Base-by-base conservation (phyloP, 2,888 invertebrate genomes). In the Mantis religiosa region DNA sequence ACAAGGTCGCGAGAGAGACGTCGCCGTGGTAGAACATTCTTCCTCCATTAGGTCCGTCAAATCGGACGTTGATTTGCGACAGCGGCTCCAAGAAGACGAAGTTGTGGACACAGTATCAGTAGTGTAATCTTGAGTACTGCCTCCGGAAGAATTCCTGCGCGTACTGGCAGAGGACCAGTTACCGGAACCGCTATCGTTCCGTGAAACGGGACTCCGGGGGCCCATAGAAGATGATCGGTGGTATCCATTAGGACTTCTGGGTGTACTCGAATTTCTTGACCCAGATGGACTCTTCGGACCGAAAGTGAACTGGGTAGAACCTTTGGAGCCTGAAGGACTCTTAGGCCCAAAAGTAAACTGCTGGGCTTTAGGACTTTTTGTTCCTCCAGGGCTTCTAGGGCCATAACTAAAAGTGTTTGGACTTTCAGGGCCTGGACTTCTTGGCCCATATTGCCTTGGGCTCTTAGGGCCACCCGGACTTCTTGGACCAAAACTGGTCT, bases 61-160 rank as follows among this genome's bases (percentile, higher is more conserved):
- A 93, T 97, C 97, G 28, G 97, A 97, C 3, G 97, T 97, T 0
- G 97, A 88, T 83, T 87, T 88, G 12, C 89, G 89, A 82, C 88
- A 89, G 27, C 89, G 89, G n/a, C 87, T 85, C 87, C 89, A 88
- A n/a, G 89, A 86, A 28, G 89, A 86, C 1, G 85, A 41, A 7
- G 85, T 83, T 0, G 89, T 87, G 30, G 89, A 71, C 28, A 8
- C 83, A 4, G 82, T 85, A 27, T 89, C 89, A 28, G 87, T 41
- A 8, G 14, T 71, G 83, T 71, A 20, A 8, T 86, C 86, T 28
- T 86, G 34, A 8, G 28, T 30, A 34, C 89, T 54, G 41, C 82
- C 71, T 25, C 34, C 41, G 34, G 28, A 3, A 28, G 85, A 41
- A 28, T 71, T 47, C 25, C 82, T 25, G 3, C 85, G 84, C 27